Base-by-base conservation (phyloP, 2,113 vertebrate species). In the Nyctibius bracteatus region DNA sequence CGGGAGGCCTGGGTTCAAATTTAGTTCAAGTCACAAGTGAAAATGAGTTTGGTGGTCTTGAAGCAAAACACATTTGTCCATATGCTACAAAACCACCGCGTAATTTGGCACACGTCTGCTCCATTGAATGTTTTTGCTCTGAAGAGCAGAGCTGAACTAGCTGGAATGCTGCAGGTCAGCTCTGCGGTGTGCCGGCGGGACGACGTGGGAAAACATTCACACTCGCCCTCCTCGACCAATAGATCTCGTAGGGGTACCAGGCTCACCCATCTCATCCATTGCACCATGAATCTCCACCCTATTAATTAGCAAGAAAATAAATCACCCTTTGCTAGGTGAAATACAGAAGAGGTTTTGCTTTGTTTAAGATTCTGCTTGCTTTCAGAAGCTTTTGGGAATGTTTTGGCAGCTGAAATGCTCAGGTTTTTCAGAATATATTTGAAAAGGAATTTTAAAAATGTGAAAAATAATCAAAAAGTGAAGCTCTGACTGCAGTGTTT, bases 11-110 rank as follows among this genome's bases (percentile, higher is more conserved):
- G 89, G 74, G 88, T 86, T 95, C 94, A 93, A 37, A 62, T 3
- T 5, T 12, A 90, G 92, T 83, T 90, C 95, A 94, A 47, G 74
- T 28, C 61, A 31, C 51, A 20, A 81, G 74, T 52, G 90, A 88
- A 87, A 82, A 91, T 67, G 52, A 57, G 61, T 75, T 86, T 49
- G 85, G 74, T 90, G 88, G 39, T 75, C 85, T 74, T 3, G 2
- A 72, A 81, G 92, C 59, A 84, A 81, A 89, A 73, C 90, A 31
- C 59, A 30, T 90, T 59, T 89, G 70, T 74, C 73, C 8, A 1
- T 28, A 10, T 1, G 35, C 74, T 92, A 52, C 52, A 44, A 87
- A 67, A 28, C 78, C 85, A 27, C 15, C 2, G 15, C 5, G 3
- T 9, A 30, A 22, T 31, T 79, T 59, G 92, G 87, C 86, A 90